These are phyloP conservation scores for Lagorchestes hirsutus DNA, from an alignment of 2,797 vertebrate genomes.

Conservation along the genomic window DNA sequence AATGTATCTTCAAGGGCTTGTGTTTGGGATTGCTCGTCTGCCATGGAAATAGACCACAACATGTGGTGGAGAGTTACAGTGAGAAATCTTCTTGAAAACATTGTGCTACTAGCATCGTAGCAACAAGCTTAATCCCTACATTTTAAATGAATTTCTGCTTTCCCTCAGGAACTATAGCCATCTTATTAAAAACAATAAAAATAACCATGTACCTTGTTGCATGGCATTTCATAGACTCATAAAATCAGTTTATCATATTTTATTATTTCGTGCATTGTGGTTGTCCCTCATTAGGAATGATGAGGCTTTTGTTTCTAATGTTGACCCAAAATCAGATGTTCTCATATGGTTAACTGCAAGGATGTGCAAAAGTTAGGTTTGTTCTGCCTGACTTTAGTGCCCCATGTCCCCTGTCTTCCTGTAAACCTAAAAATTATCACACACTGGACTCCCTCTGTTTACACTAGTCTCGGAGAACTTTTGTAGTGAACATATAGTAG, in stretches of 20 bases:
- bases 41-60: not conserved
- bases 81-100: slow-evolving; percentile 36
- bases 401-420: slow-evolving; percentile 18
- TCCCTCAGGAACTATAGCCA: slow-evolving; percentile 34
- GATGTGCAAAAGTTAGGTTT: slow-evolving; percentile 32
- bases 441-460: slow-evolving; percentile 18
- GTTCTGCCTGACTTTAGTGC: not conserved
- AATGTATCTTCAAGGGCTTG: not conserved
- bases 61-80: not conserved
- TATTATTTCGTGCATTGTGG: slow-evolving; percentile 34
- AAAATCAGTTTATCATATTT: slow-evolving; percentile 55
- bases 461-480: not conserved
- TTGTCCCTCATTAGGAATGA: slow-evolving; percentile 44
- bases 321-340: slow-evolving; percentile 11
- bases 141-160: slow-evolving; percentile 46
- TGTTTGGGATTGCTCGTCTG: not conserved
- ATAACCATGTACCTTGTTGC: slow-evolving; percentile 8
- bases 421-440: not conserved
- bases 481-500: not conserved
- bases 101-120: slow-evolving; percentile 29
- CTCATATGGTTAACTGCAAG: slow-evolving; percentile 17
- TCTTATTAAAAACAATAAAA: slow-evolving; percentile 45
- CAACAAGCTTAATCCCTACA: slow-evolving; percentile 24
- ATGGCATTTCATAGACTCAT: slow-evolving; percentile 35
- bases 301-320: slow-evolving; percentile 38